Evolutionary conservation across 2,888 invertebrate genomes (phyloP), one percentile per base, ranked within the genome.

Genomic region (Philopedon plagiatum): DNA sequence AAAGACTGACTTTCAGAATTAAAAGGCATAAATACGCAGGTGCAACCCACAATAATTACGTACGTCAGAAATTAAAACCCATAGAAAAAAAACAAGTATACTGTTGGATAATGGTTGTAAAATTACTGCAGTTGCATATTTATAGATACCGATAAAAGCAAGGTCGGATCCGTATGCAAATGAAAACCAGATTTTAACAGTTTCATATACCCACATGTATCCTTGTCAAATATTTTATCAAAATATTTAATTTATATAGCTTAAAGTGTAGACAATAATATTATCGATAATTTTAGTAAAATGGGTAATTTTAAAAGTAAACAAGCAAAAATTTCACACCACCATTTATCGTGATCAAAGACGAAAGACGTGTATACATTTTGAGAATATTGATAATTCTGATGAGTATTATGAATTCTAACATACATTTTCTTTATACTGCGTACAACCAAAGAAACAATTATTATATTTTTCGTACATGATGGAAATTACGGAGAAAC

Each of bases 91-190:
- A 46, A 7, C 11, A 26, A n/a, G n/a, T 18, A 62, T 18, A 49
- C 15, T 62, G 61, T 46, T 32, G 19, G 62, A 62, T 46, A 62
- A 62, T 49, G 5, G 13, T 9, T 41, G 26, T 37, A 39, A 54
- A 64, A 64, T 41, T 39, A 54, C 39, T 18, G 41, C 13, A 26
- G 56, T 64, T 39, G 54, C 64, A 58, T 39, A 58, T 58, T 39
- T 23, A 11, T n/a, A 3, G n/a, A 62, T 62, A 44, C 29, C 51
- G 56, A 64, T 64, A 64, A 64, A 56, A 54, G 64, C 64, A 64
- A 64, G 64, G 64, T 64, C 64, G 64, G n/a, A n/a, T n/a, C n/a
- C n/a, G n/a, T 29, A 46, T 39, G 63, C 26, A 51, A 37, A 64
- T 51, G 54, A 23, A 51, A 51, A 64, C 54, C 49, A 32, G 62